Percentiles rank a stretch among this genome's conserved stretches.
These are phyloP conservation scores for Neuroterus valhalla DNA, from an alignment of 1,140 invertebrate genomes.

Conservation along the genomic window DNA sequence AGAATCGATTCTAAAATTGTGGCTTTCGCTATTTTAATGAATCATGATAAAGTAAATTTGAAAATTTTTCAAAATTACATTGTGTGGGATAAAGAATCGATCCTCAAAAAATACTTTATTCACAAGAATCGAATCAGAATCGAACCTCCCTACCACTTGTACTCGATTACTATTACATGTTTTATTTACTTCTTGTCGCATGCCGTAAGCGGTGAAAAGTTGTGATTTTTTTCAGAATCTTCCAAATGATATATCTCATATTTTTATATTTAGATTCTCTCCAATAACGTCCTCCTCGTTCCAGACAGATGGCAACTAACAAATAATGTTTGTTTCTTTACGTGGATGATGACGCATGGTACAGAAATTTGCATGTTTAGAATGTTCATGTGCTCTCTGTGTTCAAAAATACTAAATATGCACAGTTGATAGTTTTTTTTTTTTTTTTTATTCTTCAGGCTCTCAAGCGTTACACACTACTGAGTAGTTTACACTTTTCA, in stretches of 20 bases:
- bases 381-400: background rate
- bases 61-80: no score
- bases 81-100: no score
- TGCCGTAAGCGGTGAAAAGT: background rate
- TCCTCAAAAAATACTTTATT: no score
- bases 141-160: no score
- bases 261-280: constrained; percentile 32
- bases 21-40: no score
- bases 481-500: no score
- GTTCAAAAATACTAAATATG: constrained; percentile 2
- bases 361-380: background rate
- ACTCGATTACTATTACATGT: background rate
- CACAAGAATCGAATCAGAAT: no score
- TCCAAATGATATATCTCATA: constrained; percentile 11
- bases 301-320: constrained; percentile 39
- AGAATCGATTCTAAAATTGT: no score
- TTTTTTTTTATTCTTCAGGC: constrained; percentile 27
- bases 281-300: constrained; percentile 37
- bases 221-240: constrained; percentile 13
- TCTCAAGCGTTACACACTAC: no score
- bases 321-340: constrained; percentile 45
- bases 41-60: no score
- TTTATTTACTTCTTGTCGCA: background rate
- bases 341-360: constrained; percentile 44
- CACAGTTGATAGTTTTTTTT: constrained; percentile 16